Conservation (phyloP, 2,113 vertebrate genomes). For the Crocuta crocuta region DNA sequence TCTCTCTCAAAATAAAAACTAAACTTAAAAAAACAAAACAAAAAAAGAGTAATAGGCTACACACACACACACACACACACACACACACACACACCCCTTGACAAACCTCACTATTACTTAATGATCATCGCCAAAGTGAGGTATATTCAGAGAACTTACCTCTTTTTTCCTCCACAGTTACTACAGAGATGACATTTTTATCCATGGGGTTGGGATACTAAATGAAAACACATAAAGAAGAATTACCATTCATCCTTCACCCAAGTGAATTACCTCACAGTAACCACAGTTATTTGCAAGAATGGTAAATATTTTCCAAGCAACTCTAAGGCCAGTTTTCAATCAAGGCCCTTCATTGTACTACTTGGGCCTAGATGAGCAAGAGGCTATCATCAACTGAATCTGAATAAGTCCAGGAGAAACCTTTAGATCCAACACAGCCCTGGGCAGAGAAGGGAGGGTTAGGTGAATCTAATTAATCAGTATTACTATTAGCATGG, state of each 20-base stretch:
- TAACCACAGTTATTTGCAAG: neutral
- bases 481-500: neutral
- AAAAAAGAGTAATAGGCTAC: neutral
- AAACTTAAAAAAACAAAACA: too few species aligned
- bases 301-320: constrained; percentile 47
- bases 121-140: neutral
- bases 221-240: constrained; percentile 64
- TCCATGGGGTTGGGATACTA: constrained; percentile 88
- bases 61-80: neutral
- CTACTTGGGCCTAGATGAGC: neutral
- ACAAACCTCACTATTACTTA: neutral
- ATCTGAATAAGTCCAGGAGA: neutral
- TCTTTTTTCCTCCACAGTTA: constrained; percentile 86
- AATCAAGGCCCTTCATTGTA: neutral
- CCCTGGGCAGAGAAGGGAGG: neutral
- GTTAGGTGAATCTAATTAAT: neutral
- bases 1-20: too few species aligned
- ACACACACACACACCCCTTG: neutral
- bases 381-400: neutral
- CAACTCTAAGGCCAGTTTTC: neutral
- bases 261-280: neutral
- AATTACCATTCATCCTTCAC: constrained; percentile 23
- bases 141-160: constrained; percentile 78
- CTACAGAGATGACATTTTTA: constrained; percentile 82
- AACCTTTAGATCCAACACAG: neutral